Evolutionary conservation across 1,140 invertebrate species (phyloP).

Genomic region (Drosophila tropicalis): DNA sequence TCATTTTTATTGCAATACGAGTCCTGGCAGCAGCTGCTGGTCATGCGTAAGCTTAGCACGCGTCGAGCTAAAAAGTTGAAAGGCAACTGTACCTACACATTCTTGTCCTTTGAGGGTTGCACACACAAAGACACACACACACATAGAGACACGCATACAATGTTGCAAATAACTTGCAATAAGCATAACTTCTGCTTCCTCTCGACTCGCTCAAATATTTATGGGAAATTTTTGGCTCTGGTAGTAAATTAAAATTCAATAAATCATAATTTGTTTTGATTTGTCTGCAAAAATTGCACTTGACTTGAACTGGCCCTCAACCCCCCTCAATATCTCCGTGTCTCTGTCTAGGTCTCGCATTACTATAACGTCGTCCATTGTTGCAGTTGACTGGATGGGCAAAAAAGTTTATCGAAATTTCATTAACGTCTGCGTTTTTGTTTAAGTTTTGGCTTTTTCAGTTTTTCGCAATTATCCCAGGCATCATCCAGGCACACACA

Average conservation of each 20-base stretch:
- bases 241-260: constrained; percentile 80
- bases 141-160: constrained; percentile 18
- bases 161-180: constrained; percentile 60
- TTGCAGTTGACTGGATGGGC: constrained; percentile 42
- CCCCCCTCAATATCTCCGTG: constrained; percentile 1
- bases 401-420: constrained; percentile 81
- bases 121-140: constrained; percentile 2
- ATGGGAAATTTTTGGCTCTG: constrained; percentile 63
- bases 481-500: constrained; percentile 17
- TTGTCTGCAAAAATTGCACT: constrained; percentile 53
- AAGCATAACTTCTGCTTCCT: constrained; percentile 67
- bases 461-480: constrained; percentile 71
- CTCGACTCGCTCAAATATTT: constrained; percentile 72
- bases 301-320: background rate
- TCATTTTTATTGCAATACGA: constrained; percentile 22
- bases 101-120: constrained; percentile 37
- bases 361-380: constrained; percentile 38
- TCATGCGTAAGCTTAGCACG: constrained; percentile 66
- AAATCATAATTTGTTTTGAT: constrained; percentile 76
- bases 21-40: constrained; percentile 52
- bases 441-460: constrained; percentile 73
- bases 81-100: constrained; percentile 62
- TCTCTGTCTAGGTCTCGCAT: background rate
- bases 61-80: constrained; percentile 66
- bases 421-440: constrained; percentile 78